Evolutionary conservation across 2,888 invertebrate species (phyloP), one percentile per base, ranked within the genome.

Genomic region (Hypsopygia costalis): DNA sequence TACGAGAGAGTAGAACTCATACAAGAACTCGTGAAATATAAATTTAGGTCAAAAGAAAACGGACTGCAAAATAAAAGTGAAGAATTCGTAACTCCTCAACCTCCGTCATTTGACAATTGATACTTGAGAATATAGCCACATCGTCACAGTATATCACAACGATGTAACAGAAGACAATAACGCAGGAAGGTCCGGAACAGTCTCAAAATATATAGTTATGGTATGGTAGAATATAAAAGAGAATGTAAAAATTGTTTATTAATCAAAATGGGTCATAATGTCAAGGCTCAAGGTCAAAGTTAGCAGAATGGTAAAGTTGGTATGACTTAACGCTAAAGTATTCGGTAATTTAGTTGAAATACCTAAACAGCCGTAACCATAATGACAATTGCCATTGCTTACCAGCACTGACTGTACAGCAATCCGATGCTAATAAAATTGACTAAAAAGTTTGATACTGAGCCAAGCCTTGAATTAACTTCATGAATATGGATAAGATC

Each of bases 401-500:
- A n/a, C n/a, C n/a, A n/a, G n/a, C n/a, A n/a, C n/a, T n/a, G n/a
- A n/a, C n/a, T n/a, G n/a, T n/a, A n/a, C n/a, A n/a, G n/a, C n/a
- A n/a, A n/a, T n/a, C n/a, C n/a, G n/a, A n/a, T n/a, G n/a, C n/a
- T n/a, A 16, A 4, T 16, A 25, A 25, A 25, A 25, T 25, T 25
- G 7, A 35, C 11, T 25, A n/a, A 12, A 8, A 35, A 35, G 11
- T 27, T 27, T 12, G 27, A 11, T 6, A 12, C 20, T 10, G 36
- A 6, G 6, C 11, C 28, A 48, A 51, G 47, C 36, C 52, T 36
- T 38, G 46, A 40, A 40, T 35, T 21, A 46, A 49, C 49, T 46
- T 49, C 59, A 72, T 78, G 68, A 76, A 81, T 75, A 81, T 79
- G 70, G 64, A 78, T 65, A 70, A 66, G 55, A 64, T 68, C 60